Evolutionary conservation across 2,113 vertebrate genomes (phyloP).

Genomic region (Parus major): DNA sequence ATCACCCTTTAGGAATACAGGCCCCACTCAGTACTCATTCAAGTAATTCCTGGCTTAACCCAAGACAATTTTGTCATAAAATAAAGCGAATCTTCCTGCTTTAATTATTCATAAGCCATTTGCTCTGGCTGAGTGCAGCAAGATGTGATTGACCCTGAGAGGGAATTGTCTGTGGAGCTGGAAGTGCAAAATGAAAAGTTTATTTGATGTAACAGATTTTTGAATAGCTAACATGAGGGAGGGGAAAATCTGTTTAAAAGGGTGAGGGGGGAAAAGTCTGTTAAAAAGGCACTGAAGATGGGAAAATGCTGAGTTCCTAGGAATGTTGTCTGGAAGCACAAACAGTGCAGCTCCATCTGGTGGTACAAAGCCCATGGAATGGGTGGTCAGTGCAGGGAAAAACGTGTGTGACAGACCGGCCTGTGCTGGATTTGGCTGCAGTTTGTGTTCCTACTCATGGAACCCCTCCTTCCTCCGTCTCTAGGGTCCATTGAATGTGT

Average conservation of each 20-base stretch:
- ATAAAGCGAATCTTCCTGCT: background rate
- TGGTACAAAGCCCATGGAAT: accelerated
- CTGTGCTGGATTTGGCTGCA: background rate
- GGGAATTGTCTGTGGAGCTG: background rate
- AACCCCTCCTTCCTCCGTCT: background rate
- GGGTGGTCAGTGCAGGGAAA: background rate
- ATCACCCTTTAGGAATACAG: background rate
- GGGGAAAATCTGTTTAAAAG: background rate
- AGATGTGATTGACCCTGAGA: background rate
- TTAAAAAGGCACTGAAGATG: background rate
- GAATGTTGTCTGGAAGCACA: background rate
- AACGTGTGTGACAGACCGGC: background rate
- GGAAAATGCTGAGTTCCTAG: background rate
- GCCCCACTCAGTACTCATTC: background rate
- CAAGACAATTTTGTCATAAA: background rate
- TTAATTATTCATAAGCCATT: conserved; percentile 51
- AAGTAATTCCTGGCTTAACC: background rate
- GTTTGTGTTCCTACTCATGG: accelerated
- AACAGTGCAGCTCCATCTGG: conserved; percentile 8
- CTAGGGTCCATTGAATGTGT: background rate
- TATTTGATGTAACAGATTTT: background rate
- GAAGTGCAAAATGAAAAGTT: background rate
- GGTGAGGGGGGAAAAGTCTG: background rate
- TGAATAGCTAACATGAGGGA: background rate
- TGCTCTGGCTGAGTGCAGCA: background rate